A percentile compares a stretch with the other conserved stretches of the same genome.
phyloP scores from a whole-genome alignment of 2,797 vertebrate species.

The Scolopax bukidnonensis region DNA sequence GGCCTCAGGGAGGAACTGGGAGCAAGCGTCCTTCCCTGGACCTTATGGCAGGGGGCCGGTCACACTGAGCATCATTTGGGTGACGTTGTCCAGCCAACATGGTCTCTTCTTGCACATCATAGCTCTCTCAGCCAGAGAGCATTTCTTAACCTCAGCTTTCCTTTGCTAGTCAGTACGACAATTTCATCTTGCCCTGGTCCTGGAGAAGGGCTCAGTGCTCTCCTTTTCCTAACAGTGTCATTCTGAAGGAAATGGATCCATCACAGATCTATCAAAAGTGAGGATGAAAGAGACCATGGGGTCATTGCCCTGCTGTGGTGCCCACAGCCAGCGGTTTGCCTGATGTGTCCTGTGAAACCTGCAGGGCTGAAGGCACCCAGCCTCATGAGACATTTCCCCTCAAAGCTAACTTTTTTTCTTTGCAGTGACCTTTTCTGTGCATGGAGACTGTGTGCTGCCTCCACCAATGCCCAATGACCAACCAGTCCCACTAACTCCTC shows the following conservation, averaged over 20 bases:
- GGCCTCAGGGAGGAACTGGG: background rate
- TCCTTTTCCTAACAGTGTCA: background rate
- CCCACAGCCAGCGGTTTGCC: background rate
- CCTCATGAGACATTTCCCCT: background rate
- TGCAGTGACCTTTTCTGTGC: background rate
- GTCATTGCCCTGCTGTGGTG: background rate
- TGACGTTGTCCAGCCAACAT: background rate
- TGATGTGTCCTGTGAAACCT: background rate
- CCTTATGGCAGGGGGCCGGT: rapidly evolving
- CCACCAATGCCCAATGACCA: background rate
- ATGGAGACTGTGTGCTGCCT: background rate
- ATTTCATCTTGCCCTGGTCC: background rate
- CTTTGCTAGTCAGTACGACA: background rate
- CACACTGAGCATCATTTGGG: background rate
- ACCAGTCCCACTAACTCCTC: rapidly evolving
- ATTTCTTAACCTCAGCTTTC: background rate
- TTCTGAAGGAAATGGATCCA: background rate
- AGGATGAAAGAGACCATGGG: background rate
- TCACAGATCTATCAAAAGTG: background rate
- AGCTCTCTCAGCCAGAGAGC: background rate
- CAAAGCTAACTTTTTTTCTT: background rate
- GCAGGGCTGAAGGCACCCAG: background rate
- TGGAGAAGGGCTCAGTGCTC: background rate
- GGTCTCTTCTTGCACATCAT: background rate
- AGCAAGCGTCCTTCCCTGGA: background rate